Conservation (phyloP, 2,113 vertebrate genomes). For the Anhinga rufa region DNA sequence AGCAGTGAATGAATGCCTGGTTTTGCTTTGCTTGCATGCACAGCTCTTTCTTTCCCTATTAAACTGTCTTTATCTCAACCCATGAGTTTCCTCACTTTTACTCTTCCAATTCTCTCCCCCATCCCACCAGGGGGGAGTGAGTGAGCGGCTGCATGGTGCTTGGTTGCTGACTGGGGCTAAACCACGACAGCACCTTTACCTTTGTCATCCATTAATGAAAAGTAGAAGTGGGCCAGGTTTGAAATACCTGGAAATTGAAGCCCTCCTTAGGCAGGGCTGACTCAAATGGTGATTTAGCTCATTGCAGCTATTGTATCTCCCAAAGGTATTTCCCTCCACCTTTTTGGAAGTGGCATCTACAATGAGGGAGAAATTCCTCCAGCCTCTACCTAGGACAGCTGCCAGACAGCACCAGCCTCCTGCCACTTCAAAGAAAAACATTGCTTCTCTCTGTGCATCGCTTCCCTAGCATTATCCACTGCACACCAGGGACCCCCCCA, state of each 20-base stretch:
- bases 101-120: too few relatives aligned
- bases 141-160: too few relatives aligned
- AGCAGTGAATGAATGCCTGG: too few relatives aligned
- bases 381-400: neutral
- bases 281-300: neutral
- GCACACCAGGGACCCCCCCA: rapidly evolving
- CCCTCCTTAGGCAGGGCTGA: neutral
- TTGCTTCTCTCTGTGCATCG: rapidly evolving
- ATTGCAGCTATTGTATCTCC: neutral
- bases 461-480: neutral
- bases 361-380: neutral
- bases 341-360: neutral
- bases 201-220: neutral
- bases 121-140: too few relatives aligned
- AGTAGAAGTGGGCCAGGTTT: neutral
- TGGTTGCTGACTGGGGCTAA: too few relatives aligned
- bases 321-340: neutral
- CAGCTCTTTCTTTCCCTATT: too few relatives aligned
- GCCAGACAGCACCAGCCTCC: neutral
- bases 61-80: too few relatives aligned
- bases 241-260: neutral
- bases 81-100: too few relatives aligned
- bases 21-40: too few relatives aligned
- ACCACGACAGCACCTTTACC: too few relatives aligned
- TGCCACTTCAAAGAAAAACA: neutral